phyloP scores from a whole-genome alignment of 2,888 invertebrate genomes.

The Lithophane semibrunnea region DNA sequence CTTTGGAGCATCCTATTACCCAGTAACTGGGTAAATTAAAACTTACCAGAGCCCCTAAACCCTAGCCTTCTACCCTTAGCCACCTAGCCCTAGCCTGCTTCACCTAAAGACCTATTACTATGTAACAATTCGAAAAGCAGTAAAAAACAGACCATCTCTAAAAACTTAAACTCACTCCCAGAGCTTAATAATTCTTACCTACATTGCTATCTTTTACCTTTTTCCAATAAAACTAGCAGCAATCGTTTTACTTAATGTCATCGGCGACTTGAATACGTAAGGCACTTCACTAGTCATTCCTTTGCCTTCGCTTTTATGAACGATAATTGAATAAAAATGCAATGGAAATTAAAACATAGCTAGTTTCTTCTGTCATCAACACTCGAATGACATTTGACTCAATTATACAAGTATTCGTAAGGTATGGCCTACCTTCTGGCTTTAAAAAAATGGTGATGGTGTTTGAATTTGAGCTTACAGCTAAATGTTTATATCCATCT shows the following conservation, averaged over 20 bases:
- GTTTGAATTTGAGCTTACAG: background rate
- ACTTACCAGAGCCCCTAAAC: background rate
- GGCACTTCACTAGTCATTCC: slow-evolving; percentile 27
- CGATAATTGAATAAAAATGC: slow-evolving; percentile 36
- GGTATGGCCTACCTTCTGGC: background rate
- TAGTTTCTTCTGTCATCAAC: background rate
- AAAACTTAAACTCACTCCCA: slow-evolving; percentile 14
- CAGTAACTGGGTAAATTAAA: no score
- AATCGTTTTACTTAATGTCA: slow-evolving; percentile 27
- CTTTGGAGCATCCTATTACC: no score
- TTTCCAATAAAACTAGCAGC: slow-evolving; percentile 15
- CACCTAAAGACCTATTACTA: background rate
- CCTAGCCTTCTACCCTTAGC: background rate
- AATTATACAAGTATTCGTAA: background rate
- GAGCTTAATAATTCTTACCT: slow-evolving; percentile 21
- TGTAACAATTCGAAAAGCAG: background rate
- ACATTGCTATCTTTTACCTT: slow-evolving; percentile 7
- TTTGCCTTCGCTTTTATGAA: slow-evolving; percentile 12
- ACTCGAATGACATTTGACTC: background rate
- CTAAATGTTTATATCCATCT: background rate
- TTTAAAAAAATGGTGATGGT: background rate
- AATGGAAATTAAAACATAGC: background rate
- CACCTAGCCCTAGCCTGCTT: background rate
- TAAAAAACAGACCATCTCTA: background rate
- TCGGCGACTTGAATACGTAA: slow-evolving; percentile 18